phyloP scores from a whole-genome alignment of 2,888 invertebrate species.

The Caenorhabditis drosophilae region DNA sequence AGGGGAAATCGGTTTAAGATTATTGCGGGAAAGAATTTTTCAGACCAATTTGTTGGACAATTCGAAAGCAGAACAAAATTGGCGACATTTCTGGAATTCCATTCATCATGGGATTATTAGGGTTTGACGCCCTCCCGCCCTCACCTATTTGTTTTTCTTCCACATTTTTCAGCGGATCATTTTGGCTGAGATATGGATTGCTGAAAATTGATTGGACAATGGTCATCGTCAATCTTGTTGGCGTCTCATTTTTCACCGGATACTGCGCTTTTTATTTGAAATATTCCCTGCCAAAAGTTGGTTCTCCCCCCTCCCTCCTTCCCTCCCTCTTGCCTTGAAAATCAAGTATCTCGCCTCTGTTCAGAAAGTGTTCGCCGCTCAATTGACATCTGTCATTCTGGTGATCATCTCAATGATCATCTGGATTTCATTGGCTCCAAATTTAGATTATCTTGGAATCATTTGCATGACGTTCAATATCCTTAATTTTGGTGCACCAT shows the following conservation, averaged over 20 bases:
- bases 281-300: slow-evolving; percentile 79
- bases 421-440: slow-evolving; percentile 52
- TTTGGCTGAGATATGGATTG: slow-evolving; percentile 84
- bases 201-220: slow-evolving; percentile 79
- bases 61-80: slow-evolving; percentile 49
- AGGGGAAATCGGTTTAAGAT: too few species aligned
- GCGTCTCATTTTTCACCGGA: slow-evolving; percentile 77
- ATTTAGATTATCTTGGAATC: slow-evolving; percentile 75
- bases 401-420: slow-evolving; percentile 74
- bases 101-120: slow-evolving; percentile 64
- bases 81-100: slow-evolving; percentile 63
- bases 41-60: slow-evolving; percentile 62
- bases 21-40: too few species aligned
- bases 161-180: slow-evolving; percentile 76
- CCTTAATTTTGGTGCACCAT: slow-evolving; percentile 82
- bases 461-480: slow-evolving; percentile 79
- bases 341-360: slow-evolving; percentile 10
- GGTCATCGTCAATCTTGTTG: slow-evolving; percentile 80
- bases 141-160: too few species aligned
- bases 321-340: too few species aligned
- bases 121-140: slow-evolving; percentile 40
- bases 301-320: too few species aligned
- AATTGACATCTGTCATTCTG: slow-evolving; percentile 69
- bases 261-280: slow-evolving; percentile 79
- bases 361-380: slow-evolving; percentile 42